Evolutionary conservation across 2,797 vertebrate species (phyloP), one percentile per base, ranked within the genome.

Genomic region (Discoglossus pictus): DNA sequence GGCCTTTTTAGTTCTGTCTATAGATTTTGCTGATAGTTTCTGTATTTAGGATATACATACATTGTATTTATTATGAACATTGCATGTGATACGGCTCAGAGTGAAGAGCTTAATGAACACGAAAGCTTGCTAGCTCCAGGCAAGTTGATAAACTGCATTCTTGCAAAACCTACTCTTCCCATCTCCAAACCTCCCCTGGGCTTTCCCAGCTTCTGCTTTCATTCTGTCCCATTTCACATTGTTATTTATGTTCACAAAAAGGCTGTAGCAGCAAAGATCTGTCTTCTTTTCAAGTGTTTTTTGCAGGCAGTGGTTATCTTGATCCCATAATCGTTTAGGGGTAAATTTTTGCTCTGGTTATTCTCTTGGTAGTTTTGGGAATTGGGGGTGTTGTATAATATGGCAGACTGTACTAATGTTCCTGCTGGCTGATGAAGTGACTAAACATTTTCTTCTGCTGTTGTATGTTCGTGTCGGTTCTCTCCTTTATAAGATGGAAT

Each of bases 171-270:
- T 12, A 4, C 15, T 46, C 31, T 59, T 59, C 36, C 64, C 24
- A 59, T 59, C 39, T 40, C 47, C 53, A 59, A 16, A 34, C n/a
- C 13, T 67, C 54, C 55, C 54, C 18, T 59, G 54, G 43, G 54
- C 54, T 50, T 67, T 59, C 54, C 6, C 8, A 67, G 36, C 54
- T 67, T 59, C 48, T 59, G 44, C 24, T 58, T 50, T 59, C 25
- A 67, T 59, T 51, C 54, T 59, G 43, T 50, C 27, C 17, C 36
- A 42, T 59, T 67, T 59, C 36, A 59, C 46, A 51, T 15, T 59
- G 40, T 27, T 39, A 7, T 8, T 66, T 50, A 23, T 48, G 4
- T 4, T 31, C 4, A 31, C 4, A 31, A 31, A 8, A 20, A 43
- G 16, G 12, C 39, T 25, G 24, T 38, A 21, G 43, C 44, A 50